Conservation (phyloP, 1,140 invertebrate genomes). For the Atta cephalotes region DNA sequence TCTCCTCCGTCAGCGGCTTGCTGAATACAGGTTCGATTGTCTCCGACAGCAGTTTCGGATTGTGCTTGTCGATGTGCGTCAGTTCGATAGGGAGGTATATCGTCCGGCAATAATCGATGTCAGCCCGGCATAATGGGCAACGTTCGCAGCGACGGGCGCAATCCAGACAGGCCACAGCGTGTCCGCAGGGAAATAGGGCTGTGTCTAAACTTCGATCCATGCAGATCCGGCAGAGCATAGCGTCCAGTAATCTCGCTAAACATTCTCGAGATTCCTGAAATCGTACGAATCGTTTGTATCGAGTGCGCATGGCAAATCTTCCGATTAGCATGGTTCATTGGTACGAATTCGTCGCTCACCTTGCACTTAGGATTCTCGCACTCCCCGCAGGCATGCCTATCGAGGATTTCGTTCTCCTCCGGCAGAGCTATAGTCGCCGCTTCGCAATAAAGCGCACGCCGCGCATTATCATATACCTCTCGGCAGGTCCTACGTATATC, state of each 20-base stretch:
- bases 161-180: slow-evolving; percentile 91
- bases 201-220: slow-evolving; percentile 93
- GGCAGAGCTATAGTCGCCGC: slow-evolving; percentile 81
- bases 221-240: slow-evolving; percentile 93
- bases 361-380: slow-evolving; percentile 83
- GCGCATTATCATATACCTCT: slow-evolving; percentile 95
- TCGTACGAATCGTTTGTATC: slow-evolving; percentile 50
- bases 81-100: slow-evolving; percentile 90
- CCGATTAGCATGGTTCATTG: neutral
- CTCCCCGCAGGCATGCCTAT: slow-evolving; percentile 81
- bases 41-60: slow-evolving; percentile 76
- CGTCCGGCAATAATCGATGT: slow-evolving; percentile 91
- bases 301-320: too few relatives aligned
- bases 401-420: slow-evolving; percentile 81
- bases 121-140: slow-evolving; percentile 92
- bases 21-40: slow-evolving; percentile 66
- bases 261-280: slow-evolving; percentile 88
- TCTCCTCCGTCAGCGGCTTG: slow-evolving; percentile 70
- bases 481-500: slow-evolving; percentile 94
- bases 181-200: slow-evolving; percentile 93
- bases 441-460: slow-evolving; percentile 89
- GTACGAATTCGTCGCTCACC: slow-evolving; percentile 63
- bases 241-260: slow-evolving; percentile 88
- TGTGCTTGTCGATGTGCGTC: slow-evolving; percentile 83
- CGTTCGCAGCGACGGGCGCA: slow-evolving; percentile 91